Evolutionary conservation across 2,113 vertebrate species (phyloP).

Genomic region (Lophius piscatorius): DNA sequence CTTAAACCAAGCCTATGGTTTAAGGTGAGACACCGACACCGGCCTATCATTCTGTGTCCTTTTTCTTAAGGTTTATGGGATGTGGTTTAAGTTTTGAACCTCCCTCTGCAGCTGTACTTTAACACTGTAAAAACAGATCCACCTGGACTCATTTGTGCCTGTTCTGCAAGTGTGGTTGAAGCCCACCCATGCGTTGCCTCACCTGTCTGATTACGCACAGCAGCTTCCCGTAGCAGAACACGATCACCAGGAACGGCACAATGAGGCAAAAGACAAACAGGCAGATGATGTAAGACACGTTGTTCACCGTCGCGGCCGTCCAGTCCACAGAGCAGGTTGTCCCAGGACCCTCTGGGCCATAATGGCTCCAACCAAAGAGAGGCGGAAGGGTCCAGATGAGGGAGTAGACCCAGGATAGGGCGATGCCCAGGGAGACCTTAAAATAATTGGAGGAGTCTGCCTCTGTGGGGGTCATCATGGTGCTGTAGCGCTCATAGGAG

Average conservation of each 20-base stretch:
- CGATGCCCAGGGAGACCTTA: constrained; percentile 77
- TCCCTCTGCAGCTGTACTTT: not conserved
- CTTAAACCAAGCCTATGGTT: no score
- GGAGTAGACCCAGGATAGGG: constrained; percentile 83
- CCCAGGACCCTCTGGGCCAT: constrained; percentile 83
- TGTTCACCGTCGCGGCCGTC: constrained; percentile 80
- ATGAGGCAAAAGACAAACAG: constrained; percentile 86
- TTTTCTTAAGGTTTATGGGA: not conserved
- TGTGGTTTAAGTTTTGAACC: not conserved
- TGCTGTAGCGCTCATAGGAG: constrained; percentile 84
- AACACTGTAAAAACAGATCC: not conserved
- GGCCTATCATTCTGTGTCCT: no score
- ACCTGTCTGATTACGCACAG: constrained; percentile 83
- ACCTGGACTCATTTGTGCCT: not conserved
- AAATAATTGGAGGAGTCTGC: constrained; percentile 82
- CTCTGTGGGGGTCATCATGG: constrained; percentile 79
- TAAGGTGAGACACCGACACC: no score
- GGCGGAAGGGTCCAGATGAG: constrained; percentile 83
- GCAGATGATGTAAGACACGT: constrained; percentile 82
- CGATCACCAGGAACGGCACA: constrained; percentile 81
- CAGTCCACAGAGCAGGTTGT: constrained; percentile 86
- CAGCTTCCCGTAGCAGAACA: constrained; percentile 83
- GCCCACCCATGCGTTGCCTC: constrained; percentile 20
- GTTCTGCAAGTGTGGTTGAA: not conserved
- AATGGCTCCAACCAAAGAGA: constrained; percentile 85